Conservation (phyloP, 2,888 invertebrate genomes). For the Venusia cambrica region DNA sequence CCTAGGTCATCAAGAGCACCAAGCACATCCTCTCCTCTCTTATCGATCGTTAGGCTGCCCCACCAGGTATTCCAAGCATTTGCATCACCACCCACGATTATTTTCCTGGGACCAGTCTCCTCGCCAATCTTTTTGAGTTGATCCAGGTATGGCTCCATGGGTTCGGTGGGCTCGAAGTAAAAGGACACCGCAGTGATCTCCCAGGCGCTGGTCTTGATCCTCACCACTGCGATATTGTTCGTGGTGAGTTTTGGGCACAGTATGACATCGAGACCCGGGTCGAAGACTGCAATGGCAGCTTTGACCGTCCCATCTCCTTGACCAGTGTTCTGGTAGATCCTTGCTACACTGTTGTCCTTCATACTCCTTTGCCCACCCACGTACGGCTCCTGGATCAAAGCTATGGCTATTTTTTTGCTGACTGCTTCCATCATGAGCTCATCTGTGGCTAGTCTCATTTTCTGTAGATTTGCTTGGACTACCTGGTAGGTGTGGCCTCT, state of each 20-base stretch:
- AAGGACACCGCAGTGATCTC: slow-evolving; percentile 1
- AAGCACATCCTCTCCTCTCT: slow-evolving; percentile 18
- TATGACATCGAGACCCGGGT: neutral
- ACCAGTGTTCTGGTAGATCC: slow-evolving; percentile 6
- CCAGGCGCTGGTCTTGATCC: neutral
- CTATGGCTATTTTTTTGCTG: neutral
- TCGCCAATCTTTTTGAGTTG: too few relatives aligned
- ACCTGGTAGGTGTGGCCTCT: too few relatives aligned
- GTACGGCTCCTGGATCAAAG: slow-evolving; percentile 15
- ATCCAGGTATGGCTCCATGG: too few relatives aligned
- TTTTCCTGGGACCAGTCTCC: neutral
- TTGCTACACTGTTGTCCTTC: slow-evolving; percentile 4
- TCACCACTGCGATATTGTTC: too few relatives aligned
- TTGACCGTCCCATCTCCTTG: slow-evolving; percentile 5
- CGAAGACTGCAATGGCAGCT: slow-evolving; percentile 7
- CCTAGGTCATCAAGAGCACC: slow-evolving; percentile 17
- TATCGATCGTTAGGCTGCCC: slow-evolving; percentile 17
- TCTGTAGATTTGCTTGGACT: too few relatives aligned
- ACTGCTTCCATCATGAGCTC: neutral
- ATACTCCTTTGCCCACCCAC: too few relatives aligned
- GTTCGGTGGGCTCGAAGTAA: neutral
- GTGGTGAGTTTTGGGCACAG: too few relatives aligned
- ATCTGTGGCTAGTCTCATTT: neutral
- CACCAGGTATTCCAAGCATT: slow-evolving; percentile 27
- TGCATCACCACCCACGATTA: neutral